Base-by-base conservation (phyloP, 2,797 vertebrate genomes). In the Philypnodon macrostomus region DNA sequence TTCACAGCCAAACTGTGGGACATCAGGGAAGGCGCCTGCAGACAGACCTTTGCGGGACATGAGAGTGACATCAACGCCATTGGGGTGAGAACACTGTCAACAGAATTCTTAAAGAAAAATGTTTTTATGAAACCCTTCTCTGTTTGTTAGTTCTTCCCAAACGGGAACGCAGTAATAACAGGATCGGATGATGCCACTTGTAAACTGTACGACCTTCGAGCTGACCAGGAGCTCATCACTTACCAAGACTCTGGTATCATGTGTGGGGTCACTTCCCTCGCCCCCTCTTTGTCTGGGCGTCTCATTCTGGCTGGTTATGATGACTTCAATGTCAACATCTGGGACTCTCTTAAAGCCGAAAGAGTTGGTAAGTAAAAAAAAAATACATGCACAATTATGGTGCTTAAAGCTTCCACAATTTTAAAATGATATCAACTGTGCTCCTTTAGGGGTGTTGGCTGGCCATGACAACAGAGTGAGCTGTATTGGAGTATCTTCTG, bases 401-500 rank as follows among this genome's bases (percentile, higher is more conserved):
- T 8, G 27, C 12, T 29, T 29, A 2, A 29, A 29, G 7, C 27
- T 10, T 2, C 9, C 10, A 11, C 9, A 10, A 29, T 29, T 29
- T 10, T 29, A 23, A 23, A 23, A 3, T 23, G 21, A 23, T 23
- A 23, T 23, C 21, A 23, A 23, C 35, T 39, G 5, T 12, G 29
- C 4, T 64, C n/a, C 13, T 53, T 7, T 75, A 99, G 96, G 96
- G 16, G 91, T 92, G 51, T 81, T 99, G 58, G 94, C 96, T 0
- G 96, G 96, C 54, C 97, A 99, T 0, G 96, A 99, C 81, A 99
- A 99, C 89, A 92, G 95, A 48, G 95, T 99, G 74, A 98, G 95
- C 89, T 99, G 97, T 61, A 91, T 98, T 33, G 97, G 97, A 0
- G 92, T 98, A 55, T 92, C 95, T 0, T 49, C 91, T 0, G 94